Conservation (phyloP, 1,140 invertebrate species). For the Drosophila kanapiae region DNA sequence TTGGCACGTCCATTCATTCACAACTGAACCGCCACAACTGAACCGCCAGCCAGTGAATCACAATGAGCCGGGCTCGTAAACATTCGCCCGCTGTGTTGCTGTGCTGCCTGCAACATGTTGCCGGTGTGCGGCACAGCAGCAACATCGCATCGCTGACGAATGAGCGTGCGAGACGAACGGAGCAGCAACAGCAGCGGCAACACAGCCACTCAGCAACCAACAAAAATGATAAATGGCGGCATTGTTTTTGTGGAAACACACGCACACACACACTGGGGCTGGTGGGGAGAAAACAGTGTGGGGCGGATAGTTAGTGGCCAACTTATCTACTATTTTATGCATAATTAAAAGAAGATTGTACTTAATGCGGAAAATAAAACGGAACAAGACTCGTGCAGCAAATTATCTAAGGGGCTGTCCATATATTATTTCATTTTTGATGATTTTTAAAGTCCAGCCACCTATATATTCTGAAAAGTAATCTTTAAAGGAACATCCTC, state of each 20-base stretch:
- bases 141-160: constrained; percentile 27
- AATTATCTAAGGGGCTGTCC: too few relatives aligned
- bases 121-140: constrained; percentile 1
- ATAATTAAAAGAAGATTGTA: not conserved
- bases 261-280: not conserved
- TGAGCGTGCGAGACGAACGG: constrained; percentile 16
- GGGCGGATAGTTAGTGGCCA: constrained; percentile 19
- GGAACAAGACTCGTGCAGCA: not conserved
- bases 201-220: constrained; percentile 51
- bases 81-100: constrained; percentile 62
- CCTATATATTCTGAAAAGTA: too few relatives aligned
- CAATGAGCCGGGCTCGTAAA: constrained; percentile 74
- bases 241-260: constrained; percentile 68
- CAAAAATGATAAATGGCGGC: constrained; percentile 79
- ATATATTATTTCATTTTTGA: too few relatives aligned
- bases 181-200: constrained; percentile 36
- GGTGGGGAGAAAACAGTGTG: constrained; percentile 26
- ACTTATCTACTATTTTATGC: not conserved
- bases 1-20: constrained; percentile 85
- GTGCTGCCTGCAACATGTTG: constrained; percentile 25
- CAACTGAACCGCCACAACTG: constrained; percentile 64
- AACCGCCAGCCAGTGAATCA: constrained; percentile 42
- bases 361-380: not conserved
- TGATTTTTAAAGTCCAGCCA: too few relatives aligned
- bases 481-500: too few relatives aligned